Evolutionary conservation across 92 coral and sea anemone species (phyloP), one percentile per base, ranked within the genome.

Genomic region (Epizoanthus illoricatus): DNA sequence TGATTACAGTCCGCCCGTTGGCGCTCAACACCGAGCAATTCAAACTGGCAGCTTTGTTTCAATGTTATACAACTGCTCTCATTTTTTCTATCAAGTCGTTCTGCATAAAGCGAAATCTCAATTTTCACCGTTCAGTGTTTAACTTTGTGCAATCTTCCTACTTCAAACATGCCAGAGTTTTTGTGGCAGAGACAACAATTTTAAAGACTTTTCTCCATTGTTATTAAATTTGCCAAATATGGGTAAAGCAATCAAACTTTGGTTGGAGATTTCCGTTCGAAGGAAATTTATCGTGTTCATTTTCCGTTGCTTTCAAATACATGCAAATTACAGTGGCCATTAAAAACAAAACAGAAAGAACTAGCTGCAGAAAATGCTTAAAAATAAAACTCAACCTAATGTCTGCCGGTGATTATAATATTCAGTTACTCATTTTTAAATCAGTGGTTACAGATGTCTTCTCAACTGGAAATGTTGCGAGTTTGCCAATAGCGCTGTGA

Each of bases 241-340:
- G 97, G 97, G 80, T 73, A 89, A 72, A 63, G 84, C 88, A 93
- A 91, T 93, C 92, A 93, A 81, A 88, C 80, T 71, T 71, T 73
- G 87, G 94, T 66, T 55, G 89, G 89, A 71, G 86, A 93, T 91
- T 93, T 93, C 97, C 97, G 97, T 87, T 88, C 54, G 61, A 63
- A 91, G 94, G 97, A 93, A 93, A 93, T 93, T 91, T 91, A 86
- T 86, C 92, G 85, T 91, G 87, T 88, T 42, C 60, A 76, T 90
- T 80, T 93, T 93, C 94, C 97, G 94, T 81, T 86, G 85, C 88
- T 86, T 89, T 91, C 89, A 92, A 83, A 83, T 74, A 43, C 76
- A 91, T 88, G 94, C 90, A 88, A 91, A 92, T 92, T 74, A 80
- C 67, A 36, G 39, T 63, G 71, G 47, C 82, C 82, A 78, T 78